These are phyloP conservation scores for Crotalus tigris DNA, from an alignment of 2,113 vertebrate species.

Conservation along the genomic window DNA sequence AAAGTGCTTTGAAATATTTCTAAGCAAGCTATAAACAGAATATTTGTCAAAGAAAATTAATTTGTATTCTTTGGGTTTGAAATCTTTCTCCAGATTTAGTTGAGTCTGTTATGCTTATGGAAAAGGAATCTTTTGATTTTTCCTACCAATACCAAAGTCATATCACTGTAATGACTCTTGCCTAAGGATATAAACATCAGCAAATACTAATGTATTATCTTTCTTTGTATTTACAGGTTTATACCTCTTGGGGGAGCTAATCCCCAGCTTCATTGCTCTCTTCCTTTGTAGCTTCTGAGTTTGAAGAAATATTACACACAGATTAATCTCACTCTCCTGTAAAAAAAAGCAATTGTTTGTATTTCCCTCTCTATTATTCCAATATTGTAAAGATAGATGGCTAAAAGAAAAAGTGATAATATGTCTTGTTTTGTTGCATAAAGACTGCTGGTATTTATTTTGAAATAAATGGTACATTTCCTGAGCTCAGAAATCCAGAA, in stretches of 20 bases:
- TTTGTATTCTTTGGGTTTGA: background rate
- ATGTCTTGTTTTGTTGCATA: too few relatives aligned
- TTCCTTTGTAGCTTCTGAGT: background rate
- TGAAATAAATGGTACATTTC: background rate
- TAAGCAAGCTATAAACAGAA: background rate
- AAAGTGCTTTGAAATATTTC: background rate
- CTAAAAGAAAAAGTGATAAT: background rate
- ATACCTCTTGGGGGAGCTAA: slow-evolving; percentile 21
- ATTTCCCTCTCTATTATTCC: background rate
- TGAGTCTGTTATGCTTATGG: background rate
- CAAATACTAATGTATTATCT: background rate
- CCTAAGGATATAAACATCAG: background rate
- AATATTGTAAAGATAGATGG: background rate
- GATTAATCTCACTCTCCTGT: background rate
- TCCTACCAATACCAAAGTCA: background rate
- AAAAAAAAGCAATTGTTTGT: background rate
- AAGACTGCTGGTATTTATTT: background rate
- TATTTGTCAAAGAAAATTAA: background rate
- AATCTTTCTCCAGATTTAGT: background rate
- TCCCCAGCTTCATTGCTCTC: slow-evolving; percentile 17
- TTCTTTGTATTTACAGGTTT: slow-evolving; percentile 12
- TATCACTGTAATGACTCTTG: background rate
- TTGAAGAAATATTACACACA: background rate
- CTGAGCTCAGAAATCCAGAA: background rate
- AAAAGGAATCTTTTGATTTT: background rate